Conservation (phyloP, 2,888 invertebrate genomes). For the Oscheius myriophilus region DNA sequence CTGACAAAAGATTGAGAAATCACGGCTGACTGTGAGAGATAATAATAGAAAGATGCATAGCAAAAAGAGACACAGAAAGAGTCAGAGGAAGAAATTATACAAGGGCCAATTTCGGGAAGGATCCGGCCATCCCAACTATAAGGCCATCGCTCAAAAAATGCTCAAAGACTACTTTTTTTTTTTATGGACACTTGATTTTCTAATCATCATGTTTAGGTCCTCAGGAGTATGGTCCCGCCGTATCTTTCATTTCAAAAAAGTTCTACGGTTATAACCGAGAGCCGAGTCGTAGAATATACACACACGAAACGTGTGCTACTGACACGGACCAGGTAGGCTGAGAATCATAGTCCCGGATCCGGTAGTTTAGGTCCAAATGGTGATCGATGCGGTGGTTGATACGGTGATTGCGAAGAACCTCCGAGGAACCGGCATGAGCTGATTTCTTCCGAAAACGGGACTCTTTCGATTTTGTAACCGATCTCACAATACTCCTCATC, state of each 20-base stretch:
- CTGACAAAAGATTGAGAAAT: too few species aligned
- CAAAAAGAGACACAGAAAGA: too few species aligned
- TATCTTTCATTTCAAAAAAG: slow-evolving; percentile 9
- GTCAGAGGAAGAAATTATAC: too few species aligned
- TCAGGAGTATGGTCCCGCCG: slow-evolving; percentile 6
- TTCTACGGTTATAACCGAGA: slow-evolving; percentile 11
- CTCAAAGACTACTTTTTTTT: too few species aligned
- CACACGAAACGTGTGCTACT: slow-evolving; percentile 20
- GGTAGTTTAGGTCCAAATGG: slow-evolving; percentile 35
- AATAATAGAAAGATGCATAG: too few species aligned
- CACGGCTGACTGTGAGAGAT: too few species aligned
- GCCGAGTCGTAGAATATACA: slow-evolving; percentile 3
- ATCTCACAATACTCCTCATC: too few species aligned
- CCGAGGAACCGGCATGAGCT: slow-evolving; percentile 54
- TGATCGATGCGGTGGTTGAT: slow-evolving; percentile 54
- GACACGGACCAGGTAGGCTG: slow-evolving; percentile 11
- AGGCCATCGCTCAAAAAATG: too few species aligned
- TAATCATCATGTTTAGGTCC: slow-evolving; percentile 1
- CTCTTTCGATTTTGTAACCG: background rate
- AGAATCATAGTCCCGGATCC: background rate
- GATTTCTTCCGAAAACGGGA: slow-evolving; percentile 5
- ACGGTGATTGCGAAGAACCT: slow-evolving; percentile 54
- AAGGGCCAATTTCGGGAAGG: too few species aligned
- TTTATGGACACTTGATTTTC: background rate
- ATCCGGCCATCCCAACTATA: too few species aligned